These are phyloP conservation scores for Timema cristinae DNA, from an alignment of 2,888 invertebrate species.

Conservation along the genomic window DNA sequence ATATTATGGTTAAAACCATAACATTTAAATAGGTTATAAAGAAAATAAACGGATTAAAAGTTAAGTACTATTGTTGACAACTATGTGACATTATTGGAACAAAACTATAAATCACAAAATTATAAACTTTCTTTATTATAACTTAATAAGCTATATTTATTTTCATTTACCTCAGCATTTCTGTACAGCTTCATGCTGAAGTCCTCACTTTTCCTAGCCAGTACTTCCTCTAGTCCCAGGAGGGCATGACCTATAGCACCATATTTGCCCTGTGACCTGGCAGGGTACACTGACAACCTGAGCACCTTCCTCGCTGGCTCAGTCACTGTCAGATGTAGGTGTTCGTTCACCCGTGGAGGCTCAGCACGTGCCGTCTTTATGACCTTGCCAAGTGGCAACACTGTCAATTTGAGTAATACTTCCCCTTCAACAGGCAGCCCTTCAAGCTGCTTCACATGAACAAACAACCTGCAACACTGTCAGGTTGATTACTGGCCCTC, in stretches of 20 bases:
- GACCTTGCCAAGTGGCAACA: slow-evolving; percentile 37
- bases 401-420: slow-evolving; percentile 36
- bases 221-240: slow-evolving; percentile 35
- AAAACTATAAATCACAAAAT: too few relatives aligned
- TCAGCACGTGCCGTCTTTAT: slow-evolving; percentile 29
- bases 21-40: too few relatives aligned
- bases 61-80: too few relatives aligned
- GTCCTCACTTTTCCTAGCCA: slow-evolving; percentile 27
- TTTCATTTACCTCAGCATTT: slow-evolving; percentile 33
- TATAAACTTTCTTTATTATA: too few relatives aligned
- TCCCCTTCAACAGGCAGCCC: slow-evolving; percentile 38
- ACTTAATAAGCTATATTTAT: too few relatives aligned
- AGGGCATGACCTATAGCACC: slow-evolving; percentile 40
- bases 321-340: slow-evolving; percentile 36
- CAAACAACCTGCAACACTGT: slow-evolving; percentile 21
- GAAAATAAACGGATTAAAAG: too few relatives aligned
- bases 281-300: slow-evolving; percentile 39
- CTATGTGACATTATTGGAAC: too few relatives aligned
- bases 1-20: too few relatives aligned
- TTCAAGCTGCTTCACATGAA: slow-evolving; percentile 36
- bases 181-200: slow-evolving; percentile 35
- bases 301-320: slow-evolving; percentile 35
- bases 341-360: slow-evolving; percentile 36
- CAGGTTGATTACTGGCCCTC: too few relatives aligned
- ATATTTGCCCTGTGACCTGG: slow-evolving; percentile 37